Conservation (phyloP, 2,797 vertebrate genomes). For the Characodon lateralis region DNA sequence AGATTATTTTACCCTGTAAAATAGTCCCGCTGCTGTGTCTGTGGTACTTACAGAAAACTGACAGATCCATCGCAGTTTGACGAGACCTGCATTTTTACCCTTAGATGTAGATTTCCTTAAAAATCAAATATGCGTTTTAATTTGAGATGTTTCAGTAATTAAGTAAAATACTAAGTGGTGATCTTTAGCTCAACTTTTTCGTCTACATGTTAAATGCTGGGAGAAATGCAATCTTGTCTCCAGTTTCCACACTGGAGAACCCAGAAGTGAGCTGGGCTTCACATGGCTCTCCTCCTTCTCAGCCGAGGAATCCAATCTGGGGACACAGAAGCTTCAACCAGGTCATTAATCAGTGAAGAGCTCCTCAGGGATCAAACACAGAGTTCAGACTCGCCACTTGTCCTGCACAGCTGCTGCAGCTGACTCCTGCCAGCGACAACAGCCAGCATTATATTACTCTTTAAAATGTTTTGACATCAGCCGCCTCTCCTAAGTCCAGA, state of each 20-base stretch:
- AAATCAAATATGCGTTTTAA: not conserved
- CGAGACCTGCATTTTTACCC: not conserved
- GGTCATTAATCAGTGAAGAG: conserved; percentile 13
- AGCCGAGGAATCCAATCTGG: not conserved
- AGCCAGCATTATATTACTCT: conserved; percentile 37
- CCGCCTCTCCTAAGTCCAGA: conserved; percentile 21
- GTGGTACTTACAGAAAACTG: no score
- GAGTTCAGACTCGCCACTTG: conserved; percentile 1
- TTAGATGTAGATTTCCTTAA: not conserved
- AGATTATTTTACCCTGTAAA: not conserved
- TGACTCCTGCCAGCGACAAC: conserved; percentile 26
- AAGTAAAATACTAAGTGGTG: not conserved
- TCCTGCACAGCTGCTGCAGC: conserved; percentile 26
- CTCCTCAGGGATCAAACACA: conserved; percentile 18
- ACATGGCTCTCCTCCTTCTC: not conserved
- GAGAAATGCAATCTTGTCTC: not conserved
- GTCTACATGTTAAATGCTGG: not conserved
- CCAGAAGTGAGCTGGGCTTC: not conserved
- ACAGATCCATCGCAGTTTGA: no score
- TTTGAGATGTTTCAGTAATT: not conserved
- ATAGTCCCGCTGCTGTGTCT: no score
- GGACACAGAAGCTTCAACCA: conserved; percentile 7
- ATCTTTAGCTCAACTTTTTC: not conserved
- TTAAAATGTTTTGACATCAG: conserved; percentile 52
- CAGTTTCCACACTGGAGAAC: not conserved